Base-by-base conservation (phyloP, 2,888 invertebrate genomes). In the Chymomyza fuscimana region DNA sequence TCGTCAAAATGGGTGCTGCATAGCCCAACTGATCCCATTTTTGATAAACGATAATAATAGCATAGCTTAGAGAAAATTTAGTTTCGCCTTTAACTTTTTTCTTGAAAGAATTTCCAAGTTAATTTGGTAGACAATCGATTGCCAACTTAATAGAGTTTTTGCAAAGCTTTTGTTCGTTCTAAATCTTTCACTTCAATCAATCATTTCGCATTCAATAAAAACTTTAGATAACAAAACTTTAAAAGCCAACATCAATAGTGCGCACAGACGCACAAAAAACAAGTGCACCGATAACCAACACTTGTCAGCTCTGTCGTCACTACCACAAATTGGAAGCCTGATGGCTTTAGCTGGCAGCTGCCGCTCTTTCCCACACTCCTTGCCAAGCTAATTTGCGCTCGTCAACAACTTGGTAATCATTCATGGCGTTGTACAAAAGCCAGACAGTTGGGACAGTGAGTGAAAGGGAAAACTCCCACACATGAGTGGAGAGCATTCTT, bases 351-450 rank as follows among this genome's bases (percentile, higher is more conserved):
- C 40, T 46, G 40, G 40, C 40, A 46, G 40, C 40, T 46, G 40
- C 10, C 40, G 12, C 4, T 12, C 12, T 46, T 46, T 46, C 40
- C 40, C 2, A 15, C 46, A 50, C 51, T 16, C 61, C 63, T 52
- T 70, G 69, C 67, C 60, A 65, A 69, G 73, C 80, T 80, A 78
- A 80, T 80, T 79, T 79, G 74, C 73, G 72, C 76, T 78, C 73
- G 78, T 77, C 80, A 80, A 80, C 80, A 78, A 80, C 72, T 76
- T 80, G 76, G 78, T 78, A 80, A 80, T 80, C 80, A 80, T 78
- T 80, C 80, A 76, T 72, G 67, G 72, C 68, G 63, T 70, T 67
- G 66, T 56, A 73, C 66, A 7, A 73, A 64, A 69, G 72, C 67
- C 67, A 70, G 73, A 70, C 73, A 36, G 54, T 16, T 54, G 5